A percentile compares a stretch with the other conserved stretches of the same genome.
These are phyloP conservation scores for Dione juno DNA, from an alignment of 2,888 invertebrate genomes.

Conservation along the genomic window DNA sequence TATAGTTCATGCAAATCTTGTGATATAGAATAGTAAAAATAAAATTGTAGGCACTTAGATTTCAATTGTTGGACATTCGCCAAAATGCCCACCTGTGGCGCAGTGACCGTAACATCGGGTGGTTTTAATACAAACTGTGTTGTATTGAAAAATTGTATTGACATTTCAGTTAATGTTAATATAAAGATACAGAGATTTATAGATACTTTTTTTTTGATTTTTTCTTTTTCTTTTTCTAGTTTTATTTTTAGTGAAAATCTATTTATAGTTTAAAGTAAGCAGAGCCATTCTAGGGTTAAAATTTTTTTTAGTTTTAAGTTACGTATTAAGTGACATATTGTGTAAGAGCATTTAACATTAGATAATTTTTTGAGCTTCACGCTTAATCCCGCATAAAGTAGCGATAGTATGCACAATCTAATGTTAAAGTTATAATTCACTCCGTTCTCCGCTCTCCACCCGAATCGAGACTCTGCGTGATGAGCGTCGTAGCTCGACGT, in stretches of 20 bases:
- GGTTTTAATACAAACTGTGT: conserved; percentile 2
- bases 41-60: conserved; percentile 12
- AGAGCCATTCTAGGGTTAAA: no score
- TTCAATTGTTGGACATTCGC: conserved; percentile 32
- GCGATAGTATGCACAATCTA: no score
- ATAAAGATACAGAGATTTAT: background rate
- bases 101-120: conserved; percentile 8
- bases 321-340: no score
- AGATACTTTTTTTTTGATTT: no score
- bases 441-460: background rate
- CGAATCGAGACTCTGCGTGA: background rate
- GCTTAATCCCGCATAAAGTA: no score
- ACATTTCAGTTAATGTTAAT: background rate
- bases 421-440: no score
- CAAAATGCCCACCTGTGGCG: conserved; percentile 39
- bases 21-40: conserved; percentile 3
- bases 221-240: no score
- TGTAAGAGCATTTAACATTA: no score
- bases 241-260: no score
- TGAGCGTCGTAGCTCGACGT: background rate
- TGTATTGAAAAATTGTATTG: conserved; percentile 13
- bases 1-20: conserved; percentile 2
- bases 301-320: no score
- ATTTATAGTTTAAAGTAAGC: no score
- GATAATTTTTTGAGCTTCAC: no score